phyloP scores from a whole-genome alignment of 2,113 vertebrate species.

The Ranitomeya imitator region DNA sequence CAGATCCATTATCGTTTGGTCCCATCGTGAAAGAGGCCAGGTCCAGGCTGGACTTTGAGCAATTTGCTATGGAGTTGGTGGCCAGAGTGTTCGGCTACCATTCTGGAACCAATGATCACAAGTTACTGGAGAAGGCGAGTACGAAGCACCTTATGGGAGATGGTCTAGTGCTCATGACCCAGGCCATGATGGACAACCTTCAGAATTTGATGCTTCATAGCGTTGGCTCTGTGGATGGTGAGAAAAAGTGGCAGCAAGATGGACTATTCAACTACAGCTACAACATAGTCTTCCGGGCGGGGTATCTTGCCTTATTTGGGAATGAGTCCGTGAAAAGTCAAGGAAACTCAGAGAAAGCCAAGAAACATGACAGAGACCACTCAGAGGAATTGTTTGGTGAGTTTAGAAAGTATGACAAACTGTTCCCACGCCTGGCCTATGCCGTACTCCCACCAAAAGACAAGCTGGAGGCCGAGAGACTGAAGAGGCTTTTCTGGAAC shows the following conservation, averaged over 20 bases:
- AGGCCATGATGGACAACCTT: conserved; percentile 80
- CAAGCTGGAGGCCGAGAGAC: conserved; percentile 70
- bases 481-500: conserved; percentile 79
- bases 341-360: conserved; percentile 64
- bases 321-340: conserved; percentile 60
- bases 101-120: fast-evolving
- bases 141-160: conserved; percentile 82
- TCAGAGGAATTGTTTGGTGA: conserved; percentile 70
- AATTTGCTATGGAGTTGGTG: conserved; percentile 72
- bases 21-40: conserved; percentile 76
- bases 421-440: conserved; percentile 83
- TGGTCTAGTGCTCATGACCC: conserved; percentile 75
- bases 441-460: conserved; percentile 73
- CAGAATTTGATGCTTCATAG: conserved; percentile 75
- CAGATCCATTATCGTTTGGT: conserved; percentile 83
- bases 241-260: conserved; percentile 74
- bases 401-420: conserved; percentile 80
- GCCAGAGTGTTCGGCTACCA: conserved; percentile 75
- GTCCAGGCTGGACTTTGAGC: conserved; percentile 77
- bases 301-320: conserved; percentile 85
- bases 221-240: conserved; percentile 53
- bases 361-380: conserved; percentile 68
- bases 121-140: conserved; percentile 61
- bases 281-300: conserved; percentile 82
- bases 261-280: conserved; percentile 85